A percentile compares a stretch with the other conserved stretches of the same genome.
Conservation (phyloP, 2,113 vertebrate species). For the Nyctereutes procyonoides region DNA sequence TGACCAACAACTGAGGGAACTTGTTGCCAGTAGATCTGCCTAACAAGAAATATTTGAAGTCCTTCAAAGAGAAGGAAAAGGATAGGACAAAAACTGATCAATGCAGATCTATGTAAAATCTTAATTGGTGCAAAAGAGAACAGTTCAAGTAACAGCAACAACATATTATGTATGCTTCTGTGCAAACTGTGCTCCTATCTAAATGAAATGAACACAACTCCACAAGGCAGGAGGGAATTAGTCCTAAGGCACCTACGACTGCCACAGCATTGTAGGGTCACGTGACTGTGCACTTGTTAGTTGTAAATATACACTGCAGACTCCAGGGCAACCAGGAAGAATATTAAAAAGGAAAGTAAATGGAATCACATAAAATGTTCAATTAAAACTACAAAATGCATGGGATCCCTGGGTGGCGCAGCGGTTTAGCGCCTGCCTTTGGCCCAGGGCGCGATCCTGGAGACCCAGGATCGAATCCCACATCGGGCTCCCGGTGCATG, state of each 20-base stretch:
- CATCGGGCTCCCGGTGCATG: no score
- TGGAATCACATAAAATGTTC: background rate
- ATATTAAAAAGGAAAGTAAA: background rate
- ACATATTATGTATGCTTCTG: no score
- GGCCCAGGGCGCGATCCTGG: no score
- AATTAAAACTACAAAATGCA: background rate
- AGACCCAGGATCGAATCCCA: no score
- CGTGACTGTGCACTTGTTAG: background rate
- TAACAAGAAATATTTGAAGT: background rate
- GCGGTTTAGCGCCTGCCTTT: no score
- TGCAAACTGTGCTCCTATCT: accelerated
- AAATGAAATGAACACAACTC: background rate
- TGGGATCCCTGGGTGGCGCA: no score
- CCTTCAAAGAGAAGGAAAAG: background rate
- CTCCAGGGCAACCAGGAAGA: background rate
- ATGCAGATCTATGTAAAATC: background rate
- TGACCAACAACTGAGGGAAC: no score
- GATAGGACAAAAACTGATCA: background rate
- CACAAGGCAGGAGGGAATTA: background rate
- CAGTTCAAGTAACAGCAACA: background rate
- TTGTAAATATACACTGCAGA: background rate
- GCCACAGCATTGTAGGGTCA: background rate
- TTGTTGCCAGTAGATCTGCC: background rate
- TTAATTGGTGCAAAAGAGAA: accelerated
- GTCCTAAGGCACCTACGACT: background rate